phyloP scores from a whole-genome alignment of 2,888 invertebrate genomes.

The Malthinus seriepunctatus region DNA sequence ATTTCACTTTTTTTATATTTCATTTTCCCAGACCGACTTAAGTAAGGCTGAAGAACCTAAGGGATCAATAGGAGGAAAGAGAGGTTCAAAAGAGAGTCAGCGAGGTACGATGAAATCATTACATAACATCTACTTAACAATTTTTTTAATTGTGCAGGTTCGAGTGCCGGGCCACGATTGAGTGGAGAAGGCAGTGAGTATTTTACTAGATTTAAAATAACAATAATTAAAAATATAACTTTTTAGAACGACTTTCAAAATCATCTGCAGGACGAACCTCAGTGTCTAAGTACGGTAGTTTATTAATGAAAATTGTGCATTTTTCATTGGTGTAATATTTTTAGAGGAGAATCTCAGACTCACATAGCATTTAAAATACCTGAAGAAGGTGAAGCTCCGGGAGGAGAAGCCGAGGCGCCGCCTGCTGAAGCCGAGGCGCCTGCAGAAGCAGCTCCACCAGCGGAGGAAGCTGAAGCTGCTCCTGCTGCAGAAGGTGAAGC shows the following conservation, averaged over 20 bases:
- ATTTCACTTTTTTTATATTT: background rate
- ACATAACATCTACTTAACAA: background rate
- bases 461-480: conserved; percentile 12
- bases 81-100: background rate
- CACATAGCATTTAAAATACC: background rate
- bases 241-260: background rate
- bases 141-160: background rate
- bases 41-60: background rate
- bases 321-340: background rate
- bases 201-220: too few species aligned
- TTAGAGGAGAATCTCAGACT: background rate
- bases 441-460: background rate
- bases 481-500: conserved; percentile 8
- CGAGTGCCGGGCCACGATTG: background rate
- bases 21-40: background rate
- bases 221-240: background rate
- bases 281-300: background rate
- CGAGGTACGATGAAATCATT: background rate
- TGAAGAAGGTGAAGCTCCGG: background rate
- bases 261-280: background rate
- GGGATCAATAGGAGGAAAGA: background rate
- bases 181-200: background rate
- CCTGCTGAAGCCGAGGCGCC: conserved; percentile 3
- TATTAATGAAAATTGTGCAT: background rate
- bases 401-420: background rate